Evolutionary conservation across 2,113 vertebrate genomes (phyloP), one percentile per base, ranked within the genome.

Genomic region (Petrocephalus microphthalmus): DNA sequence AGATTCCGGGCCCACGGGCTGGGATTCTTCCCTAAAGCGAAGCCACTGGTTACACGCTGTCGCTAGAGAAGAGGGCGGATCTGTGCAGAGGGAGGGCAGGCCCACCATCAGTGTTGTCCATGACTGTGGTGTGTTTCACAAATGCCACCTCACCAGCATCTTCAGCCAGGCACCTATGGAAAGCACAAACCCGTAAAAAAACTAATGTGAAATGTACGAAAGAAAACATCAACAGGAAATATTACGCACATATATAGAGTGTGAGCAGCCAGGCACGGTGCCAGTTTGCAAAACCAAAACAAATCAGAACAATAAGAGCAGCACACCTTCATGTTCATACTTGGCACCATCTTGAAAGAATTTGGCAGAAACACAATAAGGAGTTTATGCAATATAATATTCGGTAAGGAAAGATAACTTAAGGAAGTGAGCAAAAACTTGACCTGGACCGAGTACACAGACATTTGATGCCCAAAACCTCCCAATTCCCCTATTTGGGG

Each of bases 121-220:
- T 67, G 1, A 97, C 96, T 0, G 96, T 97, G 7, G 95, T 97
- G 93, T 98, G 96, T 92, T 97, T 97, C 89, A 97, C 94, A 91
- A 98, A 98, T 87, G 97, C 96, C 0, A 98, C 96, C 0, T 97
- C 93, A 91, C 97, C 97, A 37, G 91, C 90, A 88, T 54, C 91
- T 10, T 97, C 95, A 89, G 84, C 96, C 91, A 98, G 90, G 91
- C 97, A 98, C 93, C 97, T 98, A 57, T 8, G 67, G 7, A 15
- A 15, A 20, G n/a, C 5, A 84, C 8, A n/a, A 74, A 37, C 29
- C 4, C 10, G 0, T 71, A 74, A 74, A 37, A 17, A 29, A 33
- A 37, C 6, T 33, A n/a, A 15, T 37, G 67, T 74, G 67, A 74
- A 74, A 74, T 37, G 29, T 37, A 74, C 67, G 33, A 54, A 1